Percentiles rank a stretch among this genome's conserved stretches.
Evolutionary conservation across 2,113 vertebrate species (phyloP).

Genomic region (Emydocephalus ijimae): DNA sequence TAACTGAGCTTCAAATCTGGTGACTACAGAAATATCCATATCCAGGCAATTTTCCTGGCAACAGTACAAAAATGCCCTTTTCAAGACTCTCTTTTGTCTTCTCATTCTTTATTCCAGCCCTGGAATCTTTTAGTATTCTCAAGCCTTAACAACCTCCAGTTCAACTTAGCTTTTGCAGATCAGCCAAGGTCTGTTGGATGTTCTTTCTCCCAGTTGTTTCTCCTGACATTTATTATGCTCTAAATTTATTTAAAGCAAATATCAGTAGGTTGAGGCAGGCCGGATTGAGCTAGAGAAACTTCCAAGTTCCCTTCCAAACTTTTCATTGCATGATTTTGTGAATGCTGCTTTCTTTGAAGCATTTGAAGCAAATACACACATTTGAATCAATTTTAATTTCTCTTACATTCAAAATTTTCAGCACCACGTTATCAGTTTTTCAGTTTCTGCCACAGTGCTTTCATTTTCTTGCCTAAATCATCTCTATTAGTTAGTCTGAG

Average conservation of each 20-base stretch:
- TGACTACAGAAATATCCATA: background rate
- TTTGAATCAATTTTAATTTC: background rate
- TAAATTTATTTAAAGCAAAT: background rate
- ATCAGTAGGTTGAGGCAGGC: background rate
- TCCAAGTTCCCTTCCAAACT: background rate
- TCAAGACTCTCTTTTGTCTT: background rate
- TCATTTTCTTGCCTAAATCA: too few species aligned
- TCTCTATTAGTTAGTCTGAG: too few species aligned
- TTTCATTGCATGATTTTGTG: background rate
- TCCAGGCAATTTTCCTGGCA: background rate
- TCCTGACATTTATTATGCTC: background rate
- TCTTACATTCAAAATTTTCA: background rate
- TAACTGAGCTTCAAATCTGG: background rate
- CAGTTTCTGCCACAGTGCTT: background rate
- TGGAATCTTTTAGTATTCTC: background rate
- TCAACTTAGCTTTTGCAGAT: background rate
- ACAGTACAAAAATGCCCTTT: background rate
- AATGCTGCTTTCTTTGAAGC: background rate
- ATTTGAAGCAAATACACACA: background rate
- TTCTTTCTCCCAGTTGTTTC: background rate
- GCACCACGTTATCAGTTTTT: background rate
- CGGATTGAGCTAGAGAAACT: background rate
- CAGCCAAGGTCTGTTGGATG: background rate
- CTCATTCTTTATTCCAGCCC: background rate
- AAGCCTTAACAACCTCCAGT: background rate